A percentile compares a stretch with the other conserved stretches of the same genome.
These are phyloP conservation scores for Heliocidaris erythrogramma DNA, from an alignment of 35 echinoderm and acorn worm species.

Conservation along the genomic window DNA sequence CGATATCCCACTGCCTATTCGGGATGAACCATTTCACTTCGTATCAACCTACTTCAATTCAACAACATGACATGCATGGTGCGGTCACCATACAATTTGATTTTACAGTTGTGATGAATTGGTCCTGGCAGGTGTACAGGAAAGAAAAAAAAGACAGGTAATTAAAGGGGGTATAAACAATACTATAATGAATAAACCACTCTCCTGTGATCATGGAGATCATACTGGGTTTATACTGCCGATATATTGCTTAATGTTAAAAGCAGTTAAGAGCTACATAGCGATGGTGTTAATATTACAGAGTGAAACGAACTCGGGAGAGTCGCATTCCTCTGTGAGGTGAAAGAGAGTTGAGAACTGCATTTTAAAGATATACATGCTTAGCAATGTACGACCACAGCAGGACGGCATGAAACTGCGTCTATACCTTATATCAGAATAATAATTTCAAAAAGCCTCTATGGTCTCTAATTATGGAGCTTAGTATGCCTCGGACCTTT, in stretches of 20 bases:
- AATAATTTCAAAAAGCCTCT: too few species aligned
- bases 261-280: not conserved
- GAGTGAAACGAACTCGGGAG: constrained; percentile 14
- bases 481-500: too few species aligned
- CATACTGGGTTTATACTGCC: not conserved
- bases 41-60: not conserved
- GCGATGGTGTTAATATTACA: constrained; percentile 7
- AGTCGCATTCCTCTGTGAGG: not conserved
- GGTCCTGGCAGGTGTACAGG: not conserved
- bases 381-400: too few species aligned
- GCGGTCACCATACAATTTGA: not conserved
- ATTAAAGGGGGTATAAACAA: constrained; percentile 11
- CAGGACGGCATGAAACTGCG: too few species aligned
- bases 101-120: not conserved
- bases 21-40: not conserved
- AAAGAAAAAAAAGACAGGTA: not conserved
- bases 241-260: not conserved
- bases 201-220: not conserved
- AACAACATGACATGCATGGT: not conserved
- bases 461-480: too few species aligned
- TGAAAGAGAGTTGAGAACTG: not conserved
- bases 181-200: not conserved
- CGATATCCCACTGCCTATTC: not conserved
- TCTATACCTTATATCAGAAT: too few species aligned
- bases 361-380: not conserved